A percentile compares a stretch with the other conserved stretches of the same genome.
Evolutionary conservation across 2,797 vertebrate species (phyloP).

Genomic region (Stomatorhinus walkeri): DNA sequence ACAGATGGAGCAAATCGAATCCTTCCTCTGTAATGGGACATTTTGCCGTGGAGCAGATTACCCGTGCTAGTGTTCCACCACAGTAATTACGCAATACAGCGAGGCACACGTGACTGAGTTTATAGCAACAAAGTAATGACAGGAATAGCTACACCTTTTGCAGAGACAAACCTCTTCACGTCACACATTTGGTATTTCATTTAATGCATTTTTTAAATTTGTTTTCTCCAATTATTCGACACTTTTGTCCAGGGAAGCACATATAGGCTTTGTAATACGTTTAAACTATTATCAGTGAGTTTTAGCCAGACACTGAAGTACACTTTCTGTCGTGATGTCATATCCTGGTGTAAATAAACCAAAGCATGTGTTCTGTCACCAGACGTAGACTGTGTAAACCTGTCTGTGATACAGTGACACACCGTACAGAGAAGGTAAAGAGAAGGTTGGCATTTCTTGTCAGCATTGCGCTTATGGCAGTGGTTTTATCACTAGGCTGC

Average conservation of each 20-base stretch:
- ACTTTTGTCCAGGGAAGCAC: not conserved
- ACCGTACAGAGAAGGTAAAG: not conserved
- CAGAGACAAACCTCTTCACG: not conserved
- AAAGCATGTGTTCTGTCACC: not conserved
- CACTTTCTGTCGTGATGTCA: not conserved
- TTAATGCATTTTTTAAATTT: not conserved
- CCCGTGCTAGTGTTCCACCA: not conserved
- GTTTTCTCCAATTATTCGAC: not conserved
- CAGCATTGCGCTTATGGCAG: not conserved
- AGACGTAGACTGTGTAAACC: not conserved
- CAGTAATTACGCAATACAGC: not conserved
- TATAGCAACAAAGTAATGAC: not conserved
- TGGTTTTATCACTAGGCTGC: conserved; percentile 4
- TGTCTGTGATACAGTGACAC: not conserved
- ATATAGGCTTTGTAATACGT: not conserved
- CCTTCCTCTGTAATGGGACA: not conserved
- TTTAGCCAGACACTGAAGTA: not conserved
- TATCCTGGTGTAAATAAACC: not conserved
- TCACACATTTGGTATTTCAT: not conserved
- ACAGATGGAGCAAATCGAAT: not conserved
- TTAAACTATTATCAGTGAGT: not conserved
- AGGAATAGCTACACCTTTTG: not conserved
- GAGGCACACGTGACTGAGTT: not conserved
- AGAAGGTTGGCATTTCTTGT: not conserved
- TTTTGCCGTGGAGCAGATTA: not conserved